phyloP scores from a whole-genome alignment of 2,113 vertebrate genomes.

The Tamias sibiricus region DNA sequence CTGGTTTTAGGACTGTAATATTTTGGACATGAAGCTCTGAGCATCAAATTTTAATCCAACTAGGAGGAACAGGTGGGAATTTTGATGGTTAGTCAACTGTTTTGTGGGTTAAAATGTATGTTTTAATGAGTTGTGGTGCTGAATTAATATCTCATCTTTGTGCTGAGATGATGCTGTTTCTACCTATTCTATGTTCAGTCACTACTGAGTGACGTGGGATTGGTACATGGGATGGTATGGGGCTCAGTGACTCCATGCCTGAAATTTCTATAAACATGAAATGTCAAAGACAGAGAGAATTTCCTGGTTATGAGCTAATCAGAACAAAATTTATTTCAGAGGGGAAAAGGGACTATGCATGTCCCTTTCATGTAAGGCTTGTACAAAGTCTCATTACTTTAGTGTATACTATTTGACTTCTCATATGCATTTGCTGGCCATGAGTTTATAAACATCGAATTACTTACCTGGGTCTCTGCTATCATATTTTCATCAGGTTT shows the following conservation, averaged over 20 bases:
- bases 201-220: background rate
- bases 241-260: too few relatives aligned
- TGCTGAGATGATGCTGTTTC: background rate
- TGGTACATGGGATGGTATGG: too few relatives aligned
- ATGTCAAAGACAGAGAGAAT: background rate
- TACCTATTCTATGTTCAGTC: background rate
- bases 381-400: background rate
- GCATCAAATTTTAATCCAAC: background rate
- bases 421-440: background rate
- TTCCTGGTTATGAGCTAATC: background rate
- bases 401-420: background rate
- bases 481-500: conserved; percentile 97
- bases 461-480: conserved; percentile 93
- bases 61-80: background rate
- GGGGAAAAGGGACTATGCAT: background rate
- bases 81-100: background rate
- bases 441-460: background rate
- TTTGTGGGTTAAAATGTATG: background rate
- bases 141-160: background rate
- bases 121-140: background rate
- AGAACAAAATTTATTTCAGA: background rate
- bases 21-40: background rate
- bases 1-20: background rate
- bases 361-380: background rate
- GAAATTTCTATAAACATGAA: background rate